Percentiles rank a stretch among this genome's conserved stretches.
Conservation (phyloP, 2,113 vertebrate genomes). For the Thamnophis sirtalis region DNA sequence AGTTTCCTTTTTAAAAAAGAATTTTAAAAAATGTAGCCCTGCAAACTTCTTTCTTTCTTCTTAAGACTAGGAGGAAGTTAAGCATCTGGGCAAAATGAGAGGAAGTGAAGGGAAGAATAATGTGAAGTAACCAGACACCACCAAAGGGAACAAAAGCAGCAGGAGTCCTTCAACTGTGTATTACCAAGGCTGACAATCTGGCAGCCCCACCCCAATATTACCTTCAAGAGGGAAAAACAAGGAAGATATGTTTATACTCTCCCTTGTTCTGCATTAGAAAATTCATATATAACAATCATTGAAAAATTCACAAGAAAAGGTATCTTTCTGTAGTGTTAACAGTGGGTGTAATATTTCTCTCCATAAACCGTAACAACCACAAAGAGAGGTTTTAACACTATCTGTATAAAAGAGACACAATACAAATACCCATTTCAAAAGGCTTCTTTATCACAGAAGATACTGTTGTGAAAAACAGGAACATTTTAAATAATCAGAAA, state of each 20-base stretch:
- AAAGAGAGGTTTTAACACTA: background rate
- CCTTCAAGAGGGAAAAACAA: background rate
- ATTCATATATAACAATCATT: background rate
- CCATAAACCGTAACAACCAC: background rate
- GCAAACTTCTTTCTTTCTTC: background rate
- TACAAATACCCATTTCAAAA: background rate
- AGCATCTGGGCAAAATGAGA: constrained; percentile 18
- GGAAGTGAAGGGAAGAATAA: background rate
- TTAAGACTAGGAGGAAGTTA: constrained; percentile 19
- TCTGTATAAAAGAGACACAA: background rate
- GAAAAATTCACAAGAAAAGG: too few species aligned
- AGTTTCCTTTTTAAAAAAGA: background rate
- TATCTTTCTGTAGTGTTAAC: background rate
- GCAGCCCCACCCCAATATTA: constrained; percentile 24
- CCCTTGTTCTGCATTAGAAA: background rate
- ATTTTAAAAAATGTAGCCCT: background rate
- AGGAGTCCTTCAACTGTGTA: constrained; percentile 4
- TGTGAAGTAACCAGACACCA: constrained; percentile 58
- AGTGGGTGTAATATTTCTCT: background rate
- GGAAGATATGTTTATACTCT: background rate
- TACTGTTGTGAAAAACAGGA: too few species aligned
- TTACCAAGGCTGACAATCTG: constrained; percentile 34
- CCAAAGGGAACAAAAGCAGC: constrained; percentile 52
- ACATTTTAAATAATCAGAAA: background rate
- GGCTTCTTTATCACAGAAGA: background rate